Base-by-base conservation (phyloP, 2,113 vertebrate genomes). In the Nothobranchius kuhntae region DNA sequence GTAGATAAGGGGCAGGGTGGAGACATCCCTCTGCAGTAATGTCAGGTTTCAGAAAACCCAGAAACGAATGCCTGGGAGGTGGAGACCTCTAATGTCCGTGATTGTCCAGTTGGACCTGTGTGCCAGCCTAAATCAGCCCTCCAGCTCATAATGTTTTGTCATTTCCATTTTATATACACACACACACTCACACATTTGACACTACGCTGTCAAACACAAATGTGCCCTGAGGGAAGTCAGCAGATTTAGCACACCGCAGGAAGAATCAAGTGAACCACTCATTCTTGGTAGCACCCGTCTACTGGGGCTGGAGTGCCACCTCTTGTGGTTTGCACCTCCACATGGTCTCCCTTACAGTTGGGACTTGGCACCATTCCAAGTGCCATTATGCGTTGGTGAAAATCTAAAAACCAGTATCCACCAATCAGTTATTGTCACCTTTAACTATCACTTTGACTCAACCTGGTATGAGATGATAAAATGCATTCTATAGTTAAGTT, bases 11-110 rank as follows among this genome's bases (percentile, higher is more conserved):
- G 89, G 88, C 88, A 81, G 89, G 86, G 87, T 61, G 73, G 80
- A 87, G 53, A 78, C 80, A 88, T 89, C 91, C 72, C 83, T 71
- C 61, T 86, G 74, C 83, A 63, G 77, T 91, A 91, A 91, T 92
- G 85, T 82, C 71, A 83, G 88, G 89, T 89, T 90, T 61, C 54
- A 89, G 80, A 83, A 86, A 86, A 89, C 69, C 89, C 81, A 89
- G 82, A 88, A 85, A 75, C 65, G 86, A 85, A 84, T 86, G 89
- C 78, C 68, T 88, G 53, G 71, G 55, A 83, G 75, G 74, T 60
- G 59, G 51, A 78, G 80, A 82, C 75, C 72, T 87, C 71, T 86
- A 82, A 85, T 85, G 84, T 84, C 78, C 73, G 80, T 85, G 86
- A 85, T 90, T 84, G 86, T 80, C 76, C 73, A 15, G 21, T 76